phyloP scores from a whole-genome alignment of 2,888 invertebrate species.

The Sialis lutaria region DNA sequence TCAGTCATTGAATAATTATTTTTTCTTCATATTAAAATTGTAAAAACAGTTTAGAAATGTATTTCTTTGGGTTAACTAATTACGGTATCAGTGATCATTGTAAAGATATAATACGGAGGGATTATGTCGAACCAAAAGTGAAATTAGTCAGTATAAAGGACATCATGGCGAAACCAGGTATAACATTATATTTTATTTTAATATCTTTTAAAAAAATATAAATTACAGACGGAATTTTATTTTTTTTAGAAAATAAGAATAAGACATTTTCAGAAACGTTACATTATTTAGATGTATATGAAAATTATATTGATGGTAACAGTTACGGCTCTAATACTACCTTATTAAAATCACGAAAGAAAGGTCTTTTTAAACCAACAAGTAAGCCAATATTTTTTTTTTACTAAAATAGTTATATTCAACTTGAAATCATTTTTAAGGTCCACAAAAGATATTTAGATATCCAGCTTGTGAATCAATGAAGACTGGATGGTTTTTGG shows the following conservation, averaged over 20 bases:
- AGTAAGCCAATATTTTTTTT: background rate
- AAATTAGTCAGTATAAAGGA: slow-evolving; percentile 22
- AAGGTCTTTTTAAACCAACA: background rate
- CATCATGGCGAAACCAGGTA: slow-evolving; percentile 22
- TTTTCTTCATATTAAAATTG: background rate
- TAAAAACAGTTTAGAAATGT: slow-evolving; percentile 21
- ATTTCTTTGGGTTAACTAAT: slow-evolving; percentile 32
- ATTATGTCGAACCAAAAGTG: slow-evolving; percentile 28
- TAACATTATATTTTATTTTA: slow-evolving; percentile 7
- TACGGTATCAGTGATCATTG: slow-evolving; percentile 33
- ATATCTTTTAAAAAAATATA: slow-evolving; percentile 3
- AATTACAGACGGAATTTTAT: slow-evolving; percentile 16
- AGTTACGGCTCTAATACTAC: too few relatives aligned
- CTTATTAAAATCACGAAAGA: background rate
- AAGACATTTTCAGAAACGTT: slow-evolving; percentile 17
- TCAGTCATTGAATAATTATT: background rate
- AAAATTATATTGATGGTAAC: too few relatives aligned
- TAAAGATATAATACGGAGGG: slow-evolving; percentile 26
- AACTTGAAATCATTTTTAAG: slow-evolving; percentile 10
- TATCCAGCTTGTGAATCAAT: slow-evolving; percentile 27
- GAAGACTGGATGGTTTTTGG: slow-evolving; percentile 33
- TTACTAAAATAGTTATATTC: background rate
- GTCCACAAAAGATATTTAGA: slow-evolving; percentile 32
- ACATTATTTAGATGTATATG: too few relatives aligned
- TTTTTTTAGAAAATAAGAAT: slow-evolving; percentile 15